Evolutionary conservation across 2,888 invertebrate species (phyloP).

Genomic region (Cerceris rybyensis): DNA sequence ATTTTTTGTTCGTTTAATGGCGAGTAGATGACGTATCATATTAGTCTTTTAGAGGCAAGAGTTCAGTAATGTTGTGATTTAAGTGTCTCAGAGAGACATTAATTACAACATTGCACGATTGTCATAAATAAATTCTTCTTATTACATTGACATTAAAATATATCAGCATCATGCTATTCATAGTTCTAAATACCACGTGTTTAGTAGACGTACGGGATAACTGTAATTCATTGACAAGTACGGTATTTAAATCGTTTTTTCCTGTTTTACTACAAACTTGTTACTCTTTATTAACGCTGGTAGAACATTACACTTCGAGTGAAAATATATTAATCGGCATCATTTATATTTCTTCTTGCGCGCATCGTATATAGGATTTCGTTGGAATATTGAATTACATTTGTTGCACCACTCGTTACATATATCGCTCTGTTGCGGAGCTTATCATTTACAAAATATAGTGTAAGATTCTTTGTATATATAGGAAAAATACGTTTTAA

Average conservation of each 20-base stretch:
- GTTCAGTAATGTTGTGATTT: too few relatives aligned
- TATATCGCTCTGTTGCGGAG: conserved; percentile 4
- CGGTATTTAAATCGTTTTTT: background rate
- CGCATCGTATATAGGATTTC: conserved; percentile 20
- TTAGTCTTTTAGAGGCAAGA: too few relatives aligned
- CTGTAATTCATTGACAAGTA: background rate
- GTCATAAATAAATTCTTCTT: too few relatives aligned
- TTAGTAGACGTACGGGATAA: too few relatives aligned
- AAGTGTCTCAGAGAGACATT: too few relatives aligned
- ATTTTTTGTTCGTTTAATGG: too few relatives aligned
- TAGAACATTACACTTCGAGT: conserved; percentile 6
- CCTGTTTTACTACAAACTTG: background rate
- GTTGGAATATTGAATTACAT: conserved; percentile 6
- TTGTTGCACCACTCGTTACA: conserved; percentile 15
- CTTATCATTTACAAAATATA: conserved; percentile 9
- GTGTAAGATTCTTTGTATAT: background rate
- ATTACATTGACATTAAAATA: too few relatives aligned
- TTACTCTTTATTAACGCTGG: conserved; percentile 6
- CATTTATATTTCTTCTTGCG: conserved; percentile 2
- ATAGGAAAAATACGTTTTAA: conserved; percentile 11
- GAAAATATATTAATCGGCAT: conserved; percentile 13
- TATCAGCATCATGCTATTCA: too few relatives aligned
- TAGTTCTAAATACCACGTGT: too few relatives aligned
- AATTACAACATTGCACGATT: too few relatives aligned
- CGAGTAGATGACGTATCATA: too few relatives aligned